Conservation (phyloP, 2,888 invertebrate genomes). For the Colostygia pectinataria region DNA sequence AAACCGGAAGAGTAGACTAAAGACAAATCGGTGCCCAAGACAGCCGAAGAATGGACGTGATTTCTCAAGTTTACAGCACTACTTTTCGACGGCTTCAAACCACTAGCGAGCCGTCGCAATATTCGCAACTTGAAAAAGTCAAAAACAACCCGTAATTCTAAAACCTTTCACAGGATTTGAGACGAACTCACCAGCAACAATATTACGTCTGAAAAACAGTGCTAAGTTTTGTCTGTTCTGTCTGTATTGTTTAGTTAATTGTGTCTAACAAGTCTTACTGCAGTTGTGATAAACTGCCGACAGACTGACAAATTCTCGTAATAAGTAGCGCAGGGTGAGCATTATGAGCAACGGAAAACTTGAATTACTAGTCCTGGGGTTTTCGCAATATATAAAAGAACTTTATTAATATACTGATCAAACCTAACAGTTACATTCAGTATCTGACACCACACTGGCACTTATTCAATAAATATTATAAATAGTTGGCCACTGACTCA, state of each 20-base stretch:
- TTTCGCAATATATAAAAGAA: background rate
- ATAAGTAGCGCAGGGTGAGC: slow-evolving; percentile 48
- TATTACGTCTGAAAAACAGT: no score
- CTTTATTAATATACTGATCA: no score
- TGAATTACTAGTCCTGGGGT: slow-evolving; percentile 51
- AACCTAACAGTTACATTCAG: no score
- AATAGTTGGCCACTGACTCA: no score
- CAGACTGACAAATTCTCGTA: slow-evolving; percentile 50
- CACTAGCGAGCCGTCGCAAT: background rate
- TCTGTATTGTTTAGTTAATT: slow-evolving; percentile 32
- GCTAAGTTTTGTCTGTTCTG: no score
- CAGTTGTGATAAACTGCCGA: slow-evolving; percentile 50
- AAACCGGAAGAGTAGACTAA: slow-evolving; percentile 13
- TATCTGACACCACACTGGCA: no score
- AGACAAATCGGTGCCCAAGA: slow-evolving; percentile 18
- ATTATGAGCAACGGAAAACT: slow-evolving; percentile 54
- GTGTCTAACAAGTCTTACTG: slow-evolving; percentile 15
- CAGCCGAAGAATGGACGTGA: slow-evolving; percentile 19
- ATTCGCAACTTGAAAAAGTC: no score
- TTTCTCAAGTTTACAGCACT: slow-evolving; percentile 14
- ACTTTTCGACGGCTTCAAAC: background rate
- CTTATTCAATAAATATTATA: no score
- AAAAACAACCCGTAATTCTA: no score
- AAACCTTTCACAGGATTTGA: no score
- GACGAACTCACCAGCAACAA: no score